Base-by-base conservation (phyloP, 2,888 invertebrate species). In the Malachius bipustulatus region DNA sequence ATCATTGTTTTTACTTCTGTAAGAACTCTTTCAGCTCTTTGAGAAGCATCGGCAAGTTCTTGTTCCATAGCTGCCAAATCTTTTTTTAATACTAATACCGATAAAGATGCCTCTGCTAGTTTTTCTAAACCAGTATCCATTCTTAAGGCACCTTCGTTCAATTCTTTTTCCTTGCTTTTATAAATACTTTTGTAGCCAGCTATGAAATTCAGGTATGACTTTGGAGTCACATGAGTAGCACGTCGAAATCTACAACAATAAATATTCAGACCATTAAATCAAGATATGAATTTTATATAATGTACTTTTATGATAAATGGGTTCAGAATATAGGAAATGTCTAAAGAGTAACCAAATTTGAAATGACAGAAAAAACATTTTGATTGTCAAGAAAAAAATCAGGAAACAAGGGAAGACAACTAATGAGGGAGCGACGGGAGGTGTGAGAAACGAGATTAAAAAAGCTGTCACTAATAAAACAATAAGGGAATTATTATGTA, bases 71-170 rank as follows among this genome's bases (percentile, higher is more conserved):
- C 80, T 2, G 87, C 93, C 37, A 96, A 70, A 52, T 94, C 90
- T 59, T 82, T 81, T 39, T 93, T 91, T 35, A 96, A 65, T 34
- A 89, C 74, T 63, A 90, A 85, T 1, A 96, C 94, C 0, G 91
- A 89, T 53, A 82, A 80, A 1, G 93, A 90, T 2, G 96, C 96
- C 65, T 96, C 96, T 37, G 93, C 83, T 32, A 96, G 69, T 64
- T 96, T 96, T 54, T 91, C 85, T 45, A 96, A 66, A 34, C 94
- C 96, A 2, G 88, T 90, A 56, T 94, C 93, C 93, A 96, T 94
- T 58, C 94, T 72, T 44, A 79, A 67, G 8, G 91, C 91, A 19
- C 93, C 84, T 50, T 89, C 82, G 2, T 85, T 88, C 2, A 96
- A 69, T 56, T 94, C 91, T 50, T 78, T 79, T 55, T 83, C 82